phyloP scores from a whole-genome alignment of 2,797 vertebrate species.

The Tokudaia muenninki region DNA sequence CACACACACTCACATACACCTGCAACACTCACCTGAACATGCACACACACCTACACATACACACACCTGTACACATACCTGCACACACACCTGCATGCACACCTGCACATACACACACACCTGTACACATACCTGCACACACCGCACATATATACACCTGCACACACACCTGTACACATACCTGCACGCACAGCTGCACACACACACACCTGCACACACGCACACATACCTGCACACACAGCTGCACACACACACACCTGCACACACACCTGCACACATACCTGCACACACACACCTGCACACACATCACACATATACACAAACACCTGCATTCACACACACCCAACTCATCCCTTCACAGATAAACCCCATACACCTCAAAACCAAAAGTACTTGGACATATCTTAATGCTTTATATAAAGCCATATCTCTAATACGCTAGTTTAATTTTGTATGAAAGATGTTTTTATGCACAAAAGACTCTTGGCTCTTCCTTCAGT shows the following conservation, averaged over 20 bases:
- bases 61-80: background rate
- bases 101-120: background rate
- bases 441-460: constrained; percentile 71
- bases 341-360: too few species aligned
- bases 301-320: background rate
- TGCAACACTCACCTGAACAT: too few species aligned
- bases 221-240: background rate
- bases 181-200: background rate
- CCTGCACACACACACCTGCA: too few species aligned
- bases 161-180: background rate
- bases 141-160: background rate
- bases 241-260: background rate
- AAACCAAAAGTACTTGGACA: constrained; percentile 25
- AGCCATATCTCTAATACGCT: background rate
- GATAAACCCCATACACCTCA: background rate
- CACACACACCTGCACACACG: background rate
- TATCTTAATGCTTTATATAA: constrained; percentile 5
- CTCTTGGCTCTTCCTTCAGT: constrained; percentile 22
- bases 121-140: background rate
- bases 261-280: background rate
- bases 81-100: background rate
- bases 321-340: background rate
- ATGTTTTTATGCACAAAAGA: constrained; percentile 52
- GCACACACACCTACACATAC: too few species aligned
- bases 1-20: too few species aligned